Base-by-base conservation (phyloP, 2,797 vertebrate genomes). In the Neosilurus hyrtlii region DNA sequence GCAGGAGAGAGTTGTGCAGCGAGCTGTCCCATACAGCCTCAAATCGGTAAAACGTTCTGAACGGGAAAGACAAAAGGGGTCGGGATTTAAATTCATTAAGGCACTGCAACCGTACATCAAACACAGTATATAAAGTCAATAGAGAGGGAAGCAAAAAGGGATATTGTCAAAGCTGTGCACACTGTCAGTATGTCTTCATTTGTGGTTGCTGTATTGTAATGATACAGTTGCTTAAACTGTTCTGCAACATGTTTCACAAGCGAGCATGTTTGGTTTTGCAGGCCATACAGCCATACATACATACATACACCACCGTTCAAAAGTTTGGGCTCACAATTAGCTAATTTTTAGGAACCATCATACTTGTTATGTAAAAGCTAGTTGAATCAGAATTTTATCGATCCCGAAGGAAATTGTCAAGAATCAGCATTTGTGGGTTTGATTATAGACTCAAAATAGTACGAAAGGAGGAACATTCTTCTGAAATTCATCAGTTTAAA, bases 1-100 rank as follows among this genome's bases (percentile, higher is more conserved):
- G 94, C 62, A 99, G 96, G 22, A 99, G 96, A 76, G 98, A 99
- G 91, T 99, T 99, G 89, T 99, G 98, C 83, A 99, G 92, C 26
- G 98, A 99, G 90, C 98, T 99, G 88, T 99, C 98, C 98, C 98
- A 99, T 83, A 99, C 98, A 0, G 97, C 97, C 92, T 99, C 98
- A 0, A 99, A 99, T 0, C 97, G 95, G 90, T 99, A 99, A 89
- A 99, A 98, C 51, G 96, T 99, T 90, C 98, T 99, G 89, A 20
- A 82, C 75, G 83, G 51, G 72, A 75, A 83, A 84, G 82, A 0
- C 0, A 81, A 79, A 57, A 35, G 24, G 63, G 54, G 4, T 84
- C 83, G 1, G 56, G 52, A 51, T 49, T 67, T 79, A 37, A 30
- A 75, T 67, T 0, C 3, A 72, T 71, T 7, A 81, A 82, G 10